Evolutionary conservation across 2,888 invertebrate species (phyloP).

Genomic region (Pecten maximus): DNA sequence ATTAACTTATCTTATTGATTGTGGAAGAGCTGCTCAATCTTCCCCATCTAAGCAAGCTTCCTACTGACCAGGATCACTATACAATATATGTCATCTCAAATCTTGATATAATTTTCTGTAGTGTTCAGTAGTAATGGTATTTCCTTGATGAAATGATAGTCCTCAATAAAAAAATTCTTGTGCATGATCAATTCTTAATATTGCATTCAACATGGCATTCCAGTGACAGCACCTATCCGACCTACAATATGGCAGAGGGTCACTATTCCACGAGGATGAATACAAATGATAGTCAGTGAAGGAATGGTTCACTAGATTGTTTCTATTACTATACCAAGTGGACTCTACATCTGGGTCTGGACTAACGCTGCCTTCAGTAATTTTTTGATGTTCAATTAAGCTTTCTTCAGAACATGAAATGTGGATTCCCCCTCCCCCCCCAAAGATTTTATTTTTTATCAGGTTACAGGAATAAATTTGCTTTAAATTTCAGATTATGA

Average conservation of each 20-base stretch:
- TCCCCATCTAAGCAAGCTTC: constrained; percentile 20
- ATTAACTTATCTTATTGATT: constrained; percentile 35
- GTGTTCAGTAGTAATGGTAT: constrained; percentile 28
- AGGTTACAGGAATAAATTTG: background rate
- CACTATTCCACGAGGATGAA: background rate
- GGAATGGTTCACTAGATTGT: background rate
- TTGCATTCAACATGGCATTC: constrained; percentile 27
- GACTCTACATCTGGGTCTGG: background rate
- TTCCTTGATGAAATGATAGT: constrained; percentile 29
- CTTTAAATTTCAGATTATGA: background rate
- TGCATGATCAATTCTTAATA: constrained; percentile 35
- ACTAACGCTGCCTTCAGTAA: background rate
- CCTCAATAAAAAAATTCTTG: constrained; percentile 33
- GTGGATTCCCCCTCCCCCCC: background rate
- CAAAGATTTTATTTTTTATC: background rate
- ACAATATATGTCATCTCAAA: constrained; percentile 33
- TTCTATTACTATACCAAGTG: background rate
- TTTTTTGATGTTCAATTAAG: background rate
- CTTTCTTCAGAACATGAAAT: background rate
- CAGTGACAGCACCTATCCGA: background rate
- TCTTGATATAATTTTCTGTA: constrained; percentile 33
- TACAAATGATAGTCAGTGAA: background rate
- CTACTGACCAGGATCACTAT: background rate
- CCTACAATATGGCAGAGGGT: background rate
- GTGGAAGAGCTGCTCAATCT: constrained; percentile 23